Base-by-base conservation (phyloP, 2,888 invertebrate genomes). In the Hirtodrosophila histrioides region DNA sequence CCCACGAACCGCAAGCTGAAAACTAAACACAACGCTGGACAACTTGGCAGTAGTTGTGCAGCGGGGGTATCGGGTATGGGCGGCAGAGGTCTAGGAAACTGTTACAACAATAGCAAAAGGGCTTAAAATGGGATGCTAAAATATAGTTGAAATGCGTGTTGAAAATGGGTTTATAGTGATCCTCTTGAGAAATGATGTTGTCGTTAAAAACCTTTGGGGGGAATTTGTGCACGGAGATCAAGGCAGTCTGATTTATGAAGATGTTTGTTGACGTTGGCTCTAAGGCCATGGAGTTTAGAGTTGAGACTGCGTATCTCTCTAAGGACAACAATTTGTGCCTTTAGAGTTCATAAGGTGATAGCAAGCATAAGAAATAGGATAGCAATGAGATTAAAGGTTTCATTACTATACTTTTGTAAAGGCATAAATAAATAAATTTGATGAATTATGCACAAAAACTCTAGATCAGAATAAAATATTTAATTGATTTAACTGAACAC, bases 111-210 rank as follows among this genome's bases (percentile, higher is more conserved):
- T 37, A 54, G 23, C 61, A 39, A 57, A 46, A 57, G 39, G 63
- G 11, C 68, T 51, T 40, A 43, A 69, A 48, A 51, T 10, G 53
- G 8, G 12, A 36, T 54, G 64, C 46, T 55, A 53, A 69, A 73
- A 75, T 75, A 69, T 50, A 75, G 65, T 70, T 60, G 72, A 46
- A 69, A 53, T 76, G 72, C 64, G 54, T 55, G 53, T 50, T 71
- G 45, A 57, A 81, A 84, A 78, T 81, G 75, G 69, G 69, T 78
- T 80, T 84, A 78, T 69, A 60, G 53, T 60, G 86, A 80, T 85
- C 80, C 86, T 67, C 70, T 37, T 40, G 75, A 78, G 80, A 85
- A 75, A 68, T 56, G 58, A 51, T 60, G 36, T 40, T 27, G 35
- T 36, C 41, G n/a, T 54, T 51, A 27, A 41, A 55, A 53, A 51